Evolutionary conservation across 2,113 vertebrate species (phyloP).

Genomic region (Pitta sordida): DNA sequence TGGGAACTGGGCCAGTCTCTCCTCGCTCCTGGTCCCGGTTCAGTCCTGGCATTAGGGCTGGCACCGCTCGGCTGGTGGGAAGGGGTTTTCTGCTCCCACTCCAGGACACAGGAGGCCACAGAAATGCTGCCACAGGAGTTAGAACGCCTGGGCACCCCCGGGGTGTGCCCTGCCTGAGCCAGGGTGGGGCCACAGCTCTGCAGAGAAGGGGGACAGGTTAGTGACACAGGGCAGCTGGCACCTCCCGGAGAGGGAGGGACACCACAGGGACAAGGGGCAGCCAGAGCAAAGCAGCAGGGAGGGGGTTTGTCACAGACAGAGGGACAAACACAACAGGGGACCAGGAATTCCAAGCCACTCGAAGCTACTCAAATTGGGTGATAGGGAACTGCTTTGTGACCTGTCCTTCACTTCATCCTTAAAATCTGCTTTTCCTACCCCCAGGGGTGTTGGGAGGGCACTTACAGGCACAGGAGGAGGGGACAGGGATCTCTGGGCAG

Average conservation of each 20-base stretch:
- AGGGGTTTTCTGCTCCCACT: conserved; percentile 90
- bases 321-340: neutral
- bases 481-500: conserved; percentile 78
- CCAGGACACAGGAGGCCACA: conserved; percentile 88
- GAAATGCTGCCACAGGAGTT: conserved; percentile 83
- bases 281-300: neutral
- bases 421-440: accelerated
- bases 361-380: neutral
- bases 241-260: neutral
- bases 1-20: conserved; percentile 70
- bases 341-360: neutral
- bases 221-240: neutral
- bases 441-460: neutral
- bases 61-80: conserved; percentile 68
- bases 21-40: conserved; percentile 69
- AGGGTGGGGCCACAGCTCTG: conserved; percentile 68
- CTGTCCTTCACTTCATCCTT: neutral
- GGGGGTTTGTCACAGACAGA: neutral
- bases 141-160: conserved; percentile 71
- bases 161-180: conserved; percentile 64
- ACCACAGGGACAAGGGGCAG: neutral
- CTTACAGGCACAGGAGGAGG: conserved; percentile 82
- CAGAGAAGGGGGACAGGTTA: conserved; percentile 69
- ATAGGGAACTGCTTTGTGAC: neutral
- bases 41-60: conserved; percentile 67